Percentiles rank a stretch among this genome's conserved stretches.
Evolutionary conservation across 1,140 invertebrate species (phyloP).

Genomic region (Eubasilissa regina): DNA sequence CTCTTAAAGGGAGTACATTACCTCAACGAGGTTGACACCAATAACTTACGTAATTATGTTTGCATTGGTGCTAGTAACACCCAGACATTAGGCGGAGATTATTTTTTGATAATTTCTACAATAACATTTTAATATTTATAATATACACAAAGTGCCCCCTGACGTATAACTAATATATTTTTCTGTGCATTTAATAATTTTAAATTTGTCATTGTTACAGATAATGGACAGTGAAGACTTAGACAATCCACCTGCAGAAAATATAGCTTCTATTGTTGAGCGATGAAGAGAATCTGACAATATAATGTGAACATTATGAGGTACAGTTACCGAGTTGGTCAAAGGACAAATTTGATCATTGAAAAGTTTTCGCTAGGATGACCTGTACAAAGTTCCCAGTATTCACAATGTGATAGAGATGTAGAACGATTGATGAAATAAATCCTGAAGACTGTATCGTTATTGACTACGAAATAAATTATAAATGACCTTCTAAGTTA

Average conservation of each 20-base stretch:
- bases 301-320: constrained; percentile 11
- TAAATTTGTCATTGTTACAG: constrained; percentile 43
- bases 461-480: constrained; percentile 26
- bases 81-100: too few relatives aligned
- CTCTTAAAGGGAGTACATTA: too few relatives aligned
- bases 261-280: constrained; percentile 50
- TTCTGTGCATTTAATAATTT: background rate
- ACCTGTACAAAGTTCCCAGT: constrained; percentile 46
- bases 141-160: too few relatives aligned
- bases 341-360: background rate
- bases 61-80: too few relatives aligned
- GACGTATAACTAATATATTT: too few relatives aligned
- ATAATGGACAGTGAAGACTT: constrained; percentile 50
- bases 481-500: background rate
- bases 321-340: background rate
- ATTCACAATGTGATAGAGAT: constrained; percentile 43
- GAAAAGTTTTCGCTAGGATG: constrained; percentile 17
- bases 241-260: constrained; percentile 35
- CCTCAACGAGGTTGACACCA: too few relatives aligned
- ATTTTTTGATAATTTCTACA: too few relatives aligned
- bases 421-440: constrained; percentile 15
- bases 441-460: constrained; percentile 41
- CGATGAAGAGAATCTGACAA: constrained; percentile 50
- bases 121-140: too few relatives aligned
- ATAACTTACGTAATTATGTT: too few relatives aligned